A percentile compares a stretch with the other conserved stretches of the same genome.
phyloP scores from a whole-genome alignment of 2,888 invertebrate species.

The Halictus ligatus region DNA sequence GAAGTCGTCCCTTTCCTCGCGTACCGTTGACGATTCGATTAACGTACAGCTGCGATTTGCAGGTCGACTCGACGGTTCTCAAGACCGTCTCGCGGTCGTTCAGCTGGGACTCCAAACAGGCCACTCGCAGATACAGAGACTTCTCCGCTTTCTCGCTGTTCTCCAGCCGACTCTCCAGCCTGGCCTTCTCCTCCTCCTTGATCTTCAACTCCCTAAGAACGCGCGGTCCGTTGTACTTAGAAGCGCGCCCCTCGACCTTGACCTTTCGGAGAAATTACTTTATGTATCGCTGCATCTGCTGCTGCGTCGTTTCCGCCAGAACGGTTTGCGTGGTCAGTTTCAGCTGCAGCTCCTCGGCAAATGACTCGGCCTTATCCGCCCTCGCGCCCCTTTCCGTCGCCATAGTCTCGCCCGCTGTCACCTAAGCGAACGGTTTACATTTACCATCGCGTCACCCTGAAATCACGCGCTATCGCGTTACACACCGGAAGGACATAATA shows the following conservation, averaged over 20 bases:
- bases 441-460: too few relatives aligned
- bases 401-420: slow-evolving; percentile 72
- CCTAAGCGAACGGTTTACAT: slow-evolving; percentile 44
- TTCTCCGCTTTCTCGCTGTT: slow-evolving; percentile 70
- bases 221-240: background rate
- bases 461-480: background rate
- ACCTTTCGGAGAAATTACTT: slow-evolving; percentile 63
- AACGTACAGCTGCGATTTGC: slow-evolving; percentile 75
- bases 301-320: slow-evolving; percentile 70
- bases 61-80: slow-evolving; percentile 75
- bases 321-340: slow-evolving; percentile 73
- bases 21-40: background rate
- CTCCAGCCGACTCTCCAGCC: slow-evolving; percentile 70
- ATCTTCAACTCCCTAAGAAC: slow-evolving; percentile 68
- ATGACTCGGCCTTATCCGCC: slow-evolving; percentile 72
- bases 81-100: slow-evolving; percentile 75
- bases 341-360: slow-evolving; percentile 71
- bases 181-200: slow-evolving; percentile 71
- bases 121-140: slow-evolving; percentile 66
- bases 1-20: background rate
- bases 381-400: slow-evolving; percentile 68
- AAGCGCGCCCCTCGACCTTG: background rate
- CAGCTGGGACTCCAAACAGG: slow-evolving; percentile 74
- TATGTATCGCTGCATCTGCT: slow-evolving; percentile 69
- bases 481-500: background rate